Evolutionary conservation across 2,113 vertebrate genomes (phyloP), one percentile per base, ranked within the genome.

Genomic region (Prionailurus viverrinus): DNA sequence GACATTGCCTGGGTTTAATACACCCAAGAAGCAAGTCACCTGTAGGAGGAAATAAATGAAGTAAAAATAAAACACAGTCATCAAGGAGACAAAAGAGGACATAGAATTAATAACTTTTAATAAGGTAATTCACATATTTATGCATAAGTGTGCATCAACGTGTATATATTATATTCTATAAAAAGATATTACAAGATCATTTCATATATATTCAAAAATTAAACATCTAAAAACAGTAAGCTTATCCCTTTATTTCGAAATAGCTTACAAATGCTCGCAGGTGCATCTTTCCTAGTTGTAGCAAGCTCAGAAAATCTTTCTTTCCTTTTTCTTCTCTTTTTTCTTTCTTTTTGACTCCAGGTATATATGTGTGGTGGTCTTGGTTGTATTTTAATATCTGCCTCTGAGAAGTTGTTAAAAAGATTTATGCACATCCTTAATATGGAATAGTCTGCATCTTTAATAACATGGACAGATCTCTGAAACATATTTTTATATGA

Each of bases 381-480:
- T 78, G 29, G 12, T 41, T 92, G 58, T 14, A 95, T 89, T 95
- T 95, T 93, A 95, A 83, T 27, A 81, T 14, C 71, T 91, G 25
- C n/a, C 9, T 96, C 58, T 86, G 14, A 81, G 18, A 97, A 58
- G 53, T 90, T 92, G 55, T 95, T 92, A n/a, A 81, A 91, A 96
- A 80, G n/a, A 94, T 92, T 94, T 92, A 92, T 92, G 48, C n/a
- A 74, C 76, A 79, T 79, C 36, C 33, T 88, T 95, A 92, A 63
- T 76, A 91, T 90, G 48, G 73, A 95, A 93, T 69, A 90, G 10
- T 91, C 63, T 88, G 69, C 65, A 96, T 73, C n/a, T 98, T 93
- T 95, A 95, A 84, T 80, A 94, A 91, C 27, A 83, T 23, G 13
- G 79, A 86, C 36, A 95, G 33, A 53, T 90, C 74, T 78, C 48